These are phyloP conservation scores for Dicyrtoma fusca DNA, from an alignment of 2,888 invertebrate species.

Conservation along the genomic window DNA sequence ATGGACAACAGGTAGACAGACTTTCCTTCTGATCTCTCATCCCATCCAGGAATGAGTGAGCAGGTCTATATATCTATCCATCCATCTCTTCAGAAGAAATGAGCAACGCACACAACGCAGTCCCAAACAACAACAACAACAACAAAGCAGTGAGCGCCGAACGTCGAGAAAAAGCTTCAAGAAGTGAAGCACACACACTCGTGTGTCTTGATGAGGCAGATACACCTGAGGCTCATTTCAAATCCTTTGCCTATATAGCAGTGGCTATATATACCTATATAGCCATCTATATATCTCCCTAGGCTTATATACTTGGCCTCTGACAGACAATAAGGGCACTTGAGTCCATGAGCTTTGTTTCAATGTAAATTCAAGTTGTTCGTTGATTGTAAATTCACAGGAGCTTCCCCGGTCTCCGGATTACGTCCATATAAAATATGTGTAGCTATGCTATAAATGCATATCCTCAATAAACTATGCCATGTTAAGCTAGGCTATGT, in stretches of 20 bases:
- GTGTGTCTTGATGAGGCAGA: constrained; percentile 1
- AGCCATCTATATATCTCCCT: neutral
- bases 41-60: too few relatives aligned
- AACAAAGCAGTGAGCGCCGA: too few relatives aligned
- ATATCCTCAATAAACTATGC: too few relatives aligned
- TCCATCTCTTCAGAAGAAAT: too few relatives aligned
- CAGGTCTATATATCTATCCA: too few relatives aligned
- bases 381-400: neutral
- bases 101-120: too few relatives aligned
- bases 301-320: neutral
- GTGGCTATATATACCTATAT: neutral
- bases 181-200: neutral
- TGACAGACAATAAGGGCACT: neutral
- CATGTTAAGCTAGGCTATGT: too few relatives aligned
- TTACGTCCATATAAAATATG: neutral
- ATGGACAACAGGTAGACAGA: too few relatives aligned
- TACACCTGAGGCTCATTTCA: constrained; percentile 28
- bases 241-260: too few relatives aligned
- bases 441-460: too few relatives aligned
- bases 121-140: too few relatives aligned
- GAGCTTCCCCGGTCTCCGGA: constrained; percentile 21
- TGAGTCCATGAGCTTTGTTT: constrained; percentile 15
- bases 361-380: constrained; percentile 30
- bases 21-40: too few relatives aligned
- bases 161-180: neutral